Evolutionary conservation across 1,140 invertebrate genomes (phyloP).

Genomic region (Nautilus pompilius): DNA sequence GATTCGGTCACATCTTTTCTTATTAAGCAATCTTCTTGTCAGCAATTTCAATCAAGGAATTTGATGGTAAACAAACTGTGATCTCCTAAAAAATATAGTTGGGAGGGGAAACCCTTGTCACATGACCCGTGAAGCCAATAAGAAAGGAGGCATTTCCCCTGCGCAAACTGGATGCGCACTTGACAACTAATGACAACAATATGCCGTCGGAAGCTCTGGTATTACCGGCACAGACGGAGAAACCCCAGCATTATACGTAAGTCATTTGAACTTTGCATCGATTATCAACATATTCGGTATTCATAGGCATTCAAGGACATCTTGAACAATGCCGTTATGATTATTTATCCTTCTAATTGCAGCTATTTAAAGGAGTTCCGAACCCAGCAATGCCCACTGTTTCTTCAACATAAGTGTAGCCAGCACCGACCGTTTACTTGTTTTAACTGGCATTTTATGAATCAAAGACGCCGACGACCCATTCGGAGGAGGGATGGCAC

Average conservation of each 20-base stretch:
- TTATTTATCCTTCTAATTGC: too few species aligned
- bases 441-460: constrained; percentile 99
- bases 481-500: constrained; percentile 92
- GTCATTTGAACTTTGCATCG: constrained; percentile 53
- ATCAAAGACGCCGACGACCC: constrained; percentile 91
- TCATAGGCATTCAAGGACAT: too few species aligned
- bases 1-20: too few species aligned
- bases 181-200: constrained; percentile 47
- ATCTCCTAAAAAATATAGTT: too few species aligned
- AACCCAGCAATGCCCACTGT: constrained; percentile 96
- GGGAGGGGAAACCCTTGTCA: constrained; percentile 35
- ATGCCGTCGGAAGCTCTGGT: constrained; percentile 72
- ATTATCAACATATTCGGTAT: too few species aligned
- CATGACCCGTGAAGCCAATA: constrained; percentile 48
- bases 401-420: constrained; percentile 99
- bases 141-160: constrained; percentile 18
- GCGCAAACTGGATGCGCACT: constrained; percentile 47
- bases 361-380: constrained; percentile 91
- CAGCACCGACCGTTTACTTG: constrained; percentile 99
- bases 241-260: constrained; percentile 98
- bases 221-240: constrained; percentile 78
- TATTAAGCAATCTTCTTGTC: too few species aligned
- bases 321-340: too few species aligned
- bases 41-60: too few species aligned
- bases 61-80: too few species aligned